Evolutionary conservation across 1,140 invertebrate species (phyloP), one percentile per base, ranked within the genome.

Genomic region (Apis laboriosa): DNA sequence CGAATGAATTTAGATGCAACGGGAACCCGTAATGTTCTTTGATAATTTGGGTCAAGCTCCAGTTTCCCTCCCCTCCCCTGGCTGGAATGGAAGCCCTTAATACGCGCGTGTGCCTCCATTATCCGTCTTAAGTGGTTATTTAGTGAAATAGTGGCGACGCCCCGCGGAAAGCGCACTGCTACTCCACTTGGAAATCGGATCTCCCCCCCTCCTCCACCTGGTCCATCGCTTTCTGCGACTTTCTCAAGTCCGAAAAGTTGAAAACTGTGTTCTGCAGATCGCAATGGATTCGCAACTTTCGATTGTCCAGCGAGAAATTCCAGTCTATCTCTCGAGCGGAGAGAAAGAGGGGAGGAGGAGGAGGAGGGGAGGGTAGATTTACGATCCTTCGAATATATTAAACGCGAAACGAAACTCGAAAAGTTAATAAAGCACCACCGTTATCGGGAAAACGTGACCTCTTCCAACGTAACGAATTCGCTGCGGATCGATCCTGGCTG

Each of bases 1-100:
- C 34, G 72, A 76, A 80, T 80, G 68, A 81, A 81, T 81, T 81
- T 81, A 75, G 63, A 81, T 75, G 72, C 79, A 49, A 75, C 58
- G 28, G 12, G 63, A 58, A 51, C 24, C n/a, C n/a, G 61, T 80
- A 63, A 80, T 43, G 79, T 66, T 75, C 79, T 75, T 80, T 66
- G 71, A 80, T 73, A 63, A 80, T 74, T 56, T 53, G 34, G 79
- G 71, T 76, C 79, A 64, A 63, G 51, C 60, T 43, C 8, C 63
- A 70, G 55, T 77, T 76, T 21, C 24, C 19, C 9, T 4, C 19
- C 11, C 12, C 21, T 9, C 13, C 7, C 58, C 12, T 7, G 24
- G 21, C 53, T 34, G 34, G 9, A 70, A 58, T 28, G 55, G 15
- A 19, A 7, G 19, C 24, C 49, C 58, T 67, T 75, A 21, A 66